A percentile compares a stretch with the other conserved stretches of the same genome.
Conservation (phyloP, 2,113 vertebrate species). For the Prietella phreatophila region DNA sequence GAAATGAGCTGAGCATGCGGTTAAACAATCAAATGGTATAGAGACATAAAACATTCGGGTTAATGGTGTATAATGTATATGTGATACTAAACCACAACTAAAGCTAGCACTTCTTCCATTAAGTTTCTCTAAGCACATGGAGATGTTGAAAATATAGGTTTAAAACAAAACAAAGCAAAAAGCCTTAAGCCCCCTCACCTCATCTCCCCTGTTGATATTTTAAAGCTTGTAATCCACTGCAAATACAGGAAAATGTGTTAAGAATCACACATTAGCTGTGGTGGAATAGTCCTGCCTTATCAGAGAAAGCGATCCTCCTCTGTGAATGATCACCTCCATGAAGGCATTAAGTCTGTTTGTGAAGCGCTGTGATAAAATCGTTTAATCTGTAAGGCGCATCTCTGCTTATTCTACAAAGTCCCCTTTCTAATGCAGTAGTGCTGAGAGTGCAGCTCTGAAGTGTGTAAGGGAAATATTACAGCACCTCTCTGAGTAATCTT, state of each 20-base stretch:
- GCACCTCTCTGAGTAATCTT: neutral
- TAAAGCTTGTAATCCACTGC: constrained; percentile 13
- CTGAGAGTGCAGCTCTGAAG: neutral
- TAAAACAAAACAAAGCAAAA: neutral
- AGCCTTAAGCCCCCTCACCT: neutral
- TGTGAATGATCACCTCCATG: constrained; percentile 3
- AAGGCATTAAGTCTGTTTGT: constrained; percentile 14
- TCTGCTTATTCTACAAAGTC: neutral
- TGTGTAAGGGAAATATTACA: neutral
- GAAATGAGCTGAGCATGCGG: neutral
- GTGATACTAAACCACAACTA: neutral
- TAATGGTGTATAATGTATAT: neutral
- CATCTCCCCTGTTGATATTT: neutral
- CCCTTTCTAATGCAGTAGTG: neutral
- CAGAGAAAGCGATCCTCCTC: neutral
- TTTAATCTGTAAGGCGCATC: neutral
- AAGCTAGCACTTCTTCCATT: neutral
- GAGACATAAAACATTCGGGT: neutral
- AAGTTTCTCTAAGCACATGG: neutral
- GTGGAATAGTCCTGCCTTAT: neutral
- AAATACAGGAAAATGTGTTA: neutral
- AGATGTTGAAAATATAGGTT: neutral
- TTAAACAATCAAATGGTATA: neutral
- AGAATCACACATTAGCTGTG: constrained; percentile 1
- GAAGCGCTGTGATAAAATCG: neutral